Base-by-base conservation (phyloP, 2,797 vertebrate genomes). In the Myripristis jacobus region DNA sequence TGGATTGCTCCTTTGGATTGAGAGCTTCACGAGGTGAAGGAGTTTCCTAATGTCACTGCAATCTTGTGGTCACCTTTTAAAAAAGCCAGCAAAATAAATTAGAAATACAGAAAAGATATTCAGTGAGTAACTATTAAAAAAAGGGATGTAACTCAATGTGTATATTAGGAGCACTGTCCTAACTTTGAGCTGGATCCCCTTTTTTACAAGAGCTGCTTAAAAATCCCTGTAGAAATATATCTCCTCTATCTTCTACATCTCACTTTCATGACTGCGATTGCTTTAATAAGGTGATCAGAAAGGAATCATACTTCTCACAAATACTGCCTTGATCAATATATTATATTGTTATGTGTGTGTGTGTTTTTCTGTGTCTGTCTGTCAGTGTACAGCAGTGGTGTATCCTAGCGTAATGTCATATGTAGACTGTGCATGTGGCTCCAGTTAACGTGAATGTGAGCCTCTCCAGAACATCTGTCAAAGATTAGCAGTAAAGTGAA, bases 401-500 rank as follows among this genome's bases (percentile, higher is more conserved):
- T 58, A 16, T 27, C 51, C 53, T 46, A 44, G 41, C 51, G 79
- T 56, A 51, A 66, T 70, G 75, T 50, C 72, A 66, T 82, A 47
- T 64, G 81, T 38, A 60, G 80, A 55, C 73, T 66, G 78, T 66
- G 64, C 90, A 94, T 92, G 91, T 92, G 92, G 87, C 89, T 86
- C 70, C 76, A 76, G 80, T 94, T 89, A 91, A 74, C 19, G 84
- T 87, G 83, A 92, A 92, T 36, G 75, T 80, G 82, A 91, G 90
- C 88, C 92, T 83, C 81, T 84, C 80, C 83, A 75, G 81, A 90
- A 93, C 94, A 95, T 95, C 94, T 95, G 94, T 93, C 92, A 92
- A 85, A 94, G 93, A 94, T 95, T 95, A 94, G 87, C 90, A 79
- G 84, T 88, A 82, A 94, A 94, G 91, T 92, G 90, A 94, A 94